phyloP scores from a whole-genome alignment of 2,797 vertebrate species.

The Manis javanica region DNA sequence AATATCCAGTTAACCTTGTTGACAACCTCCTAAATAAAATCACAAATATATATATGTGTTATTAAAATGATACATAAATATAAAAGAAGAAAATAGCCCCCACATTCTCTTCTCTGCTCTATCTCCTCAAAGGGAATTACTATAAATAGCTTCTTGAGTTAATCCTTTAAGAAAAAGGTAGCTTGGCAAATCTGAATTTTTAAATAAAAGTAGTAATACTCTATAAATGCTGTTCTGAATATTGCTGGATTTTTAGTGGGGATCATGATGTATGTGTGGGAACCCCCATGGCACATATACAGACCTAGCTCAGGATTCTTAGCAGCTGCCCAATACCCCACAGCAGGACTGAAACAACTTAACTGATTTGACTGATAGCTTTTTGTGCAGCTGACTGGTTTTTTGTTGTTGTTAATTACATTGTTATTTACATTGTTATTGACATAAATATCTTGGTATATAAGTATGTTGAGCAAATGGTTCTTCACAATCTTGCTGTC shows the following conservation, averaged over 20 bases:
- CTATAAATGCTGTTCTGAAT: not conserved
- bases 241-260: not conserved
- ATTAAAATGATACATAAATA: not conserved
- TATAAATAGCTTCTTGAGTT: not conserved
- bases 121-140: not conserved
- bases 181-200: not conserved
- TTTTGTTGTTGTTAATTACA: not conserved
- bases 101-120: not conserved
- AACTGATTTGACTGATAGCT: not conserved
- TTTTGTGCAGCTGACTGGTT: not conserved
- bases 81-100: not conserved
- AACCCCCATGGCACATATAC: not conserved
- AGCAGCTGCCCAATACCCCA: not conserved
- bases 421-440: not conserved
- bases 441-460: not conserved
- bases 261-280: not conserved
- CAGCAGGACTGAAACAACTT: not conserved
- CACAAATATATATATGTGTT: not conserved
- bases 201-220: not conserved
- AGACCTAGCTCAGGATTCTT: not conserved
- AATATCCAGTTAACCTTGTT: constrained; percentile 1
- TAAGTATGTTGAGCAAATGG: not conserved
- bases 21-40: not conserved
- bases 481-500: not conserved
- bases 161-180: not conserved